Evolutionary conservation across 2,888 invertebrate species (phyloP), one percentile per base, ranked within the genome.

Genomic region (Oxyteleia sp.): DNA sequence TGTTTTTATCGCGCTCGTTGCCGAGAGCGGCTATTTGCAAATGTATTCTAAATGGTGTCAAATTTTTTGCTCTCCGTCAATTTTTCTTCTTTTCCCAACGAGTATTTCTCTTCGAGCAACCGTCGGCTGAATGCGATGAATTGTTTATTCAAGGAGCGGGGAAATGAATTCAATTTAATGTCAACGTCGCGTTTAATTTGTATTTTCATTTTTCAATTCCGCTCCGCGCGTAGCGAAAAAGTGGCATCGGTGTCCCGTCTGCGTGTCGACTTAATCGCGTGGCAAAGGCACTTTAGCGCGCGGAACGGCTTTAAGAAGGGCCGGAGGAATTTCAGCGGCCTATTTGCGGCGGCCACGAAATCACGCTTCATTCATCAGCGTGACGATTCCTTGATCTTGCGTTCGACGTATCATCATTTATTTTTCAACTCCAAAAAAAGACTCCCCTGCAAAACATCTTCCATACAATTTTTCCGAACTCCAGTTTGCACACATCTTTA

Each of bases 301-400:
- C n/a, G 35, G 32, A 49, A 61, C 32, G 23, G 49, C 53, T 74
- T 66, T 7, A 16, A 1, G 41, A 35, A 61, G 61, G 45, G 29
- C 45, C 72, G 63, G 38, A 29, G 68, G 41, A 55, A 72, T 49
- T 72, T 20, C 43, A 66, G 38, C 59, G 61, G 82, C 74, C 63
- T 51, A 76, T 81, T 82, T 84, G 81, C 84, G 72, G 81, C 82
- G 49, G 78, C 85, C 81, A 84, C 89, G 82, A 89, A 90, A 89
- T 90, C 88, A 89, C 87, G 88, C 86, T 89, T 87, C 90, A 91
- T 92, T 91, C 91, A 90, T 90, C 23, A n/a, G n/a, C n/a, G n/a
- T n/a, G n/a, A n/a, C n/a, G n/a, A n/a, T n/a, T n/a, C n/a, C n/a
- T n/a, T n/a, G n/a, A n/a, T n/a, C n/a, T n/a, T n/a, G n/a, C n/a